These are phyloP conservation scores for Hermaeophaga mercurialis DNA, from an alignment of 2,888 invertebrate species.

Conservation along the genomic window DNA sequence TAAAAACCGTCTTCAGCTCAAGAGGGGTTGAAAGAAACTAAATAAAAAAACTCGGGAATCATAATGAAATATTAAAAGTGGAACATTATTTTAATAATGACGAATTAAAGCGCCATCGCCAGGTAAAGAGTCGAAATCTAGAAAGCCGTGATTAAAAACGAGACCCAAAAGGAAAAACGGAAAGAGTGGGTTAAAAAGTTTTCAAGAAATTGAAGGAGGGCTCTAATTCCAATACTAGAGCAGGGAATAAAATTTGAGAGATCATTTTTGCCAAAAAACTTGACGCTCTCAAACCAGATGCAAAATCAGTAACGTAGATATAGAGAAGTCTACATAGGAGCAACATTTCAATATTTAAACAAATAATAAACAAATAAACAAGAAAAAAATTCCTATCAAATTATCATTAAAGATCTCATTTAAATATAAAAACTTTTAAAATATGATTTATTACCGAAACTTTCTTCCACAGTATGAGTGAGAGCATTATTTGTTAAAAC, in stretches of 20 bases:
- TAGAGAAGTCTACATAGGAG: no score
- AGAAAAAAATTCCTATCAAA: no score
- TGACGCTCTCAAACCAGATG: no score
- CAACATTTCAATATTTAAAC: no score
- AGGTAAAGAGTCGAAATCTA: constrained; percentile 54
- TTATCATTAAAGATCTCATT: no score
- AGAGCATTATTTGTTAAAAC: no score
- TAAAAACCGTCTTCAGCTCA: constrained; percentile 21
- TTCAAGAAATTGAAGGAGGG: constrained; percentile 30
- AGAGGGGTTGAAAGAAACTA: constrained; percentile 29
- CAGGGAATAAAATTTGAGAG: constrained; percentile 16
- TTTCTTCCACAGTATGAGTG: no score
- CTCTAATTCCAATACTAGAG: constrained; percentile 24
- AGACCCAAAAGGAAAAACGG: constrained; percentile 39
- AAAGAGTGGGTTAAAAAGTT: constrained; percentile 42
- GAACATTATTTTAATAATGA: constrained; percentile 60
- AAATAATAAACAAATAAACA: no score
- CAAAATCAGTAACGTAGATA: no score
- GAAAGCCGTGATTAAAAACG: constrained; percentile 56
- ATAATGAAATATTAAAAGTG: constrained; percentile 60
- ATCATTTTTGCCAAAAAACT: constrained; percentile 3
- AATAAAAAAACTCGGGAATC: constrained; percentile 46
- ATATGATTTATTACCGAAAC: no score
- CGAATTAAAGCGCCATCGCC: constrained; percentile 58
- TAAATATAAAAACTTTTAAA: no score